These are phyloP conservation scores for Margarornis squamiger DNA, from an alignment of 2,797 vertebrate species.

Conservation along the genomic window DNA sequence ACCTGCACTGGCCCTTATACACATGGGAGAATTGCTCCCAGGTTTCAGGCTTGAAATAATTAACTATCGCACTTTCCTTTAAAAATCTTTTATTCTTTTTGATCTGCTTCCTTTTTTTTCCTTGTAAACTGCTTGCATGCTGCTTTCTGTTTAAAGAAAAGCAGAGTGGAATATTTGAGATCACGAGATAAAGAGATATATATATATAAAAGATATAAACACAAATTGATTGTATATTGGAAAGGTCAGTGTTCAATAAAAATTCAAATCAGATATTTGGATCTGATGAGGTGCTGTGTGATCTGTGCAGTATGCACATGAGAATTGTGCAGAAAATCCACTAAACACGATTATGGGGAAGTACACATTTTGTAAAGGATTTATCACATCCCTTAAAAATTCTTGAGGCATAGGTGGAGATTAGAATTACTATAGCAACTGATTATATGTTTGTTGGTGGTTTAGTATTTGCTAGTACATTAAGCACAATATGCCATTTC, in stretches of 20 bases:
- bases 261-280: constrained; percentile 34
- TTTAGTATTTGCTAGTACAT: constrained; percentile 1
- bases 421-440: constrained; percentile 55
- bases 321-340: constrained; percentile 33
- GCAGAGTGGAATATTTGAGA: not conserved
- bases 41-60: constrained; percentile 24
- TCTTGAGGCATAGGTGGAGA: not conserved
- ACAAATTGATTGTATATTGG: not conserved
- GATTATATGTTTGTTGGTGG: not conserved
- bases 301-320: not conserved
- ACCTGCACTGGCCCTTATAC: constrained; percentile 5
- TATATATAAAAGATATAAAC: not conserved
- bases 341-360: not conserved
- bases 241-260: constrained; percentile 43
- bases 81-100: constrained; percentile 7
- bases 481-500: constrained; percentile 1
- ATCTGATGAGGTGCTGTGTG: not conserved
- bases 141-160: not conserved
- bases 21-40: not conserved
- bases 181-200: not conserved
- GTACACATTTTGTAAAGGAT: not conserved
- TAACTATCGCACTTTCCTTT: not conserved
- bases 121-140: not conserved
- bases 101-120: not conserved
- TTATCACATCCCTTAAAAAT: not conserved